These are phyloP conservation scores for Drosophila sp. DNA, from an alignment of 1,140 invertebrate species.

Conservation along the genomic window DNA sequence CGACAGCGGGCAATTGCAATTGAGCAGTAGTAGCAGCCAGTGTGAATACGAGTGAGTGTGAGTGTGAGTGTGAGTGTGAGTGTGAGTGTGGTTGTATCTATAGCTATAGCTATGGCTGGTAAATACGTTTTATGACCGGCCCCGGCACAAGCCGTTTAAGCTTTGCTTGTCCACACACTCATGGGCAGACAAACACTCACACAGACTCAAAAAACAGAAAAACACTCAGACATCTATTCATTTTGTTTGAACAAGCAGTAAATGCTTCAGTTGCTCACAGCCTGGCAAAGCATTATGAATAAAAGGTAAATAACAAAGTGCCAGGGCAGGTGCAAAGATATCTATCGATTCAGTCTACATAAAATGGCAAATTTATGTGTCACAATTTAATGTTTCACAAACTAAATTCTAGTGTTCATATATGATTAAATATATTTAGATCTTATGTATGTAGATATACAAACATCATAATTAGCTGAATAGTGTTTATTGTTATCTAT, in stretches of 20 bases:
- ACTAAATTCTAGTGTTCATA: constrained; percentile 11
- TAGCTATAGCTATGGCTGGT: constrained; percentile 65
- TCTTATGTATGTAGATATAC: background rate
- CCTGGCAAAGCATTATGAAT: constrained; percentile 28
- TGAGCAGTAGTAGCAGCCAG: constrained; percentile 29
- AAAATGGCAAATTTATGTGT: constrained; percentile 16
- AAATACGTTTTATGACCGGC: constrained; percentile 68
- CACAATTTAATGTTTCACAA: constrained; percentile 10
- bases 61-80: constrained; percentile 23
- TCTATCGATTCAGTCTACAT: constrained; percentile 12
- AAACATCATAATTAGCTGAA: too few species aligned
- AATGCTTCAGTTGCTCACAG: constrained; percentile 26
- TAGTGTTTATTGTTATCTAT: too few species aligned
- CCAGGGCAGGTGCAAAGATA: constrained; percentile 21
- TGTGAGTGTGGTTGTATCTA: constrained; percentile 37
- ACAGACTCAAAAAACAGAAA: background rate
- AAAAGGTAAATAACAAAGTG: constrained; percentile 21
- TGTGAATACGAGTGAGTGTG: constrained; percentile 7
- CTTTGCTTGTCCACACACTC: constrained; percentile 44
- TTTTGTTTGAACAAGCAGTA: constrained; percentile 59
- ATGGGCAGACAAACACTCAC: constrained; percentile 10
- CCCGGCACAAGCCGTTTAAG: constrained; percentile 36
- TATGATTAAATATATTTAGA: background rate
- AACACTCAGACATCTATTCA: constrained; percentile 1
- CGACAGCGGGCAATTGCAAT: constrained; percentile 36